Conservation (phyloP, 2,797 vertebrate species). For the Squalus acanthias region DNA sequence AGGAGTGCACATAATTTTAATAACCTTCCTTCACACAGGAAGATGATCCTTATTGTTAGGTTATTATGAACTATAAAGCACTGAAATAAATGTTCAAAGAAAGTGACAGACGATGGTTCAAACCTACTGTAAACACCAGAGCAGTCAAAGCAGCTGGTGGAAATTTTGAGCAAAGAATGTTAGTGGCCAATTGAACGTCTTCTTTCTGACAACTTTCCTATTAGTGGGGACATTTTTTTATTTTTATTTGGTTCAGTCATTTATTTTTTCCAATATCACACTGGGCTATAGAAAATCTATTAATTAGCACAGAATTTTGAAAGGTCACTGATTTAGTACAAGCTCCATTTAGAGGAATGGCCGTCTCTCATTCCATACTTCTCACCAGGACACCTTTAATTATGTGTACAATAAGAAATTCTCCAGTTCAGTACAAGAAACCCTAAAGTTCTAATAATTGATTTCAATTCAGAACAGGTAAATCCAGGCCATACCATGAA, state of each 20-base stretch:
- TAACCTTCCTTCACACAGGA: neutral
- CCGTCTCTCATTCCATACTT: neutral
- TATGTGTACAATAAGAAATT: neutral
- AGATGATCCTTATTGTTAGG: neutral
- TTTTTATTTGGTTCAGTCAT: neutral
- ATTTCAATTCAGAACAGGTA: neutral
- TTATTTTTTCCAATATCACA: neutral
- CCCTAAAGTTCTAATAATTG: neutral
- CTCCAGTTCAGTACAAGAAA: neutral
- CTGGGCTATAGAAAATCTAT: neutral
- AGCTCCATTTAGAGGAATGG: neutral
- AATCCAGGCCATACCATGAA: neutral
- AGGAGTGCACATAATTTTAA: neutral
- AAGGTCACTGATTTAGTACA: neutral
- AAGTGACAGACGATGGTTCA: neutral
- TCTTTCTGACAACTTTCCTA: neutral
- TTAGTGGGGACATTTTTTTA: neutral
- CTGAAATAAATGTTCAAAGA: neutral
- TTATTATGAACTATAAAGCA: neutral
- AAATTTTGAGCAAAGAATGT: neutral
- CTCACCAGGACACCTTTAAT: neutral
- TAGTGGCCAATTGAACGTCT: neutral
- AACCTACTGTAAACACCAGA: neutral
- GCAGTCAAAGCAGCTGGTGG: neutral
- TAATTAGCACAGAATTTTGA: neutral